Percentiles rank a stretch among this genome's conserved stretches.
phyloP scores from a whole-genome alignment of 2,888 invertebrate genomes.

The Tinea semifulvella region DNA sequence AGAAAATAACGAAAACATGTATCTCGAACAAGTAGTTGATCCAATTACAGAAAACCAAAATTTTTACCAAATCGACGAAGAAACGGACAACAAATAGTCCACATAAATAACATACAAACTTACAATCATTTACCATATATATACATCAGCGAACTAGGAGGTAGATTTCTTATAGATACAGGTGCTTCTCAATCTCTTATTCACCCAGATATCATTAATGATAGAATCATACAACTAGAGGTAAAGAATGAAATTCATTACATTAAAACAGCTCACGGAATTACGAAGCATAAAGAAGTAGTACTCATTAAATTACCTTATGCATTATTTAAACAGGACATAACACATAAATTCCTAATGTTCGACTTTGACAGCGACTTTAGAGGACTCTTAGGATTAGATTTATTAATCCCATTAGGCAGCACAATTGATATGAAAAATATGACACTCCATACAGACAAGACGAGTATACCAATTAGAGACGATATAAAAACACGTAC shows the following conservation, averaged over 20 bases:
- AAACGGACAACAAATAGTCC: conserved; percentile 11
- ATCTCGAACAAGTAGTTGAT: not conserved
- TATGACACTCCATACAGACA: conserved; percentile 19
- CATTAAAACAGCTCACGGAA: conserved; percentile 36
- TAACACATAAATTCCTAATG: conserved; percentile 24
- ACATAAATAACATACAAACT: conserved; percentile 12
- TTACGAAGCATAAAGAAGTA: conserved; percentile 25
- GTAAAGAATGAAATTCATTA: conserved; percentile 30
- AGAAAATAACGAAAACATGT: not conserved
- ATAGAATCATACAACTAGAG: not conserved
- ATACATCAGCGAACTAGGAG: conserved; percentile 21
- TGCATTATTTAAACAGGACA: conserved; percentile 21
- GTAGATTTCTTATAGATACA: conserved; percentile 23
- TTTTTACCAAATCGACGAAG: not conserved
- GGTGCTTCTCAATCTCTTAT: conserved; percentile 22
- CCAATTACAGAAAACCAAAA: too few relatives aligned
- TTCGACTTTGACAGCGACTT: conserved; percentile 22
- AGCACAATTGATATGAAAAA: conserved; percentile 25
- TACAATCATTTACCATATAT: conserved; percentile 20
- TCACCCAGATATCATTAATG: conserved; percentile 17
- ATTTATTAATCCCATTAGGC: conserved; percentile 13
- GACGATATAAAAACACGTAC: conserved; percentile 8
- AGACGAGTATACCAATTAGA: conserved; percentile 19
- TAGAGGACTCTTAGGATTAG: conserved; percentile 11
- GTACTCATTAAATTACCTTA: conserved; percentile 15